Base-by-base conservation (phyloP, 2,888 invertebrate genomes). In the Anarsia innoxiella region DNA sequence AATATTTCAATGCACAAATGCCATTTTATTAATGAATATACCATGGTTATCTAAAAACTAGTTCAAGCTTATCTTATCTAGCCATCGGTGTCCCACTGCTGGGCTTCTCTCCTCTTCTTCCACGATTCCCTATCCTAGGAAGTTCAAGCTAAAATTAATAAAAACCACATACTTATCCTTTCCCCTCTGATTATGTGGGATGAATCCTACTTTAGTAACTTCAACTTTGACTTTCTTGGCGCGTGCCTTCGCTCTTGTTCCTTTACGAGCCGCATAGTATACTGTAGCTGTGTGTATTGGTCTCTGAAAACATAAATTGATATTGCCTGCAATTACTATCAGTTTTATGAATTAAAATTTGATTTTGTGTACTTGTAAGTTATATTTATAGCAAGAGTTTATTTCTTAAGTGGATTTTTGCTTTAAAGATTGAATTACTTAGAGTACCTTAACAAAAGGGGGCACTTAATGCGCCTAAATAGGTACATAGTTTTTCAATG, bases 191-290 rank as follows among this genome's bases (percentile, higher is more conserved):
- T 90, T 91, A 53, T 91, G 91, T 0, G 93, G 92, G 37, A 92
- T 88, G 50, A 91, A 92, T 29, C 89, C 92, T 36, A 91, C 83
- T 85, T 94, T 94, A 45, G 91, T 88, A 6, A 91, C 87, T 66
- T 91, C 92, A 19, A 89, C 87, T 74, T 93, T 93, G 15, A 92
- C 90, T 77, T 93, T 93, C 55, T 91, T 90, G 37, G 92, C 92
- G 34, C 88, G 88, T 16, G 90, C 90, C 53, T 89, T 91, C 33
- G 92, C 93, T 46, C 94, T 88, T 2, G 94, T 94, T 34, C 94
- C 93, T 72, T 92, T 94, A 44, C 95, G 88, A 1, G 94, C 94
- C 2, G 94, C 93, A 77, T 91, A 92, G 47, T 84, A 80, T 31
- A 88, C 67, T 45, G 86, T 72, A 44, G 89, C 74, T 48, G 89